Evolutionary conservation across 2,888 invertebrate genomes (phyloP).

Genomic region (Timema cristinae): DNA sequence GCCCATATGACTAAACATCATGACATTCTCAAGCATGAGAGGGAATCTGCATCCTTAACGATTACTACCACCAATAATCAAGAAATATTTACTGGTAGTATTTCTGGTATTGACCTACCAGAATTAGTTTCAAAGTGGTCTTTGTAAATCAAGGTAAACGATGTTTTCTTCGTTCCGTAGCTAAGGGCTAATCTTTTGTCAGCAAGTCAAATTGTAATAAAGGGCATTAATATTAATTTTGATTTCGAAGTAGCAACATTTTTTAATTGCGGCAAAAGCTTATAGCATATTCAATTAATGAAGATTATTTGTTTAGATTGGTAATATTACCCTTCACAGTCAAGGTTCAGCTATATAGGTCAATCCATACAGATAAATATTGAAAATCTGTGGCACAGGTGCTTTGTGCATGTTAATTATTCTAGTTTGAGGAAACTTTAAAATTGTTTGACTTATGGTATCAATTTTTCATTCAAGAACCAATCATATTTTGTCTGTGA

Average conservation of each 20-base stretch:
- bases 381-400: background rate
- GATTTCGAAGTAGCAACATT: background rate
- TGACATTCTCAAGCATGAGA: too few species aligned
- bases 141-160: background rate
- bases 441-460: background rate
- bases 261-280: background rate
- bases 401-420: background rate
- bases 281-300: background rate
- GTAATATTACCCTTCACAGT: background rate
- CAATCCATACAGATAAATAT: background rate
- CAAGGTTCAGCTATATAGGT: background rate
- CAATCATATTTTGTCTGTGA: background rate
- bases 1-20: too few species aligned
- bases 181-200: conserved; percentile 8
- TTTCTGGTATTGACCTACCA: background rate
- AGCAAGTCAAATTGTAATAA: background rate
- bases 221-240: background rate
- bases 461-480: background rate
- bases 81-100: background rate
- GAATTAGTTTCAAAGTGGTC: background rate
- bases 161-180: background rate
- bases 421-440: background rate
- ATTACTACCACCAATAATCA: too few species aligned
- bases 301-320: background rate
- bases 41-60: too few species aligned